A percentile compares a stretch with the other conserved stretches of the same genome.
phyloP scores from a whole-genome alignment of 1,140 invertebrate species.

The Drosophila ohnishii region DNA sequence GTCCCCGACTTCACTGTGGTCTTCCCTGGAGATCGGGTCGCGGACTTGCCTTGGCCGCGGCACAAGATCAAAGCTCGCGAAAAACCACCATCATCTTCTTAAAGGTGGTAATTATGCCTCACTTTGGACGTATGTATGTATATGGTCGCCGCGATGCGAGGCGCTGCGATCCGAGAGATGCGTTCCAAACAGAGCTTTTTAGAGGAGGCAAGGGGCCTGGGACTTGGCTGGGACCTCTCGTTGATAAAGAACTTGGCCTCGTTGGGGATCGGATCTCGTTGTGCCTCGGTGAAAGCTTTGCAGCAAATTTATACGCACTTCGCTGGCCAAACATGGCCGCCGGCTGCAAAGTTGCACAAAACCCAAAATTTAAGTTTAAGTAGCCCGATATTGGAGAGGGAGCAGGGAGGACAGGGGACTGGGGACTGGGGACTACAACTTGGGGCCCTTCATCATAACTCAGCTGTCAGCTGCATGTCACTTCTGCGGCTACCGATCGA shows the following conservation, averaged over 20 bases:
- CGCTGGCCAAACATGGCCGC: conserved; percentile 65
- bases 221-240: neutral
- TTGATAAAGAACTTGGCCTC: conserved; percentile 46
- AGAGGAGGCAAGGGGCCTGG: neutral
- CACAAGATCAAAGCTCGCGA: conserved; percentile 78
- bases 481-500: conserved; percentile 77
- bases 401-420: neutral
- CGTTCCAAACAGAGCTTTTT: conserved; percentile 27
- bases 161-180: conserved; percentile 27
- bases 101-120: conserved; percentile 82
- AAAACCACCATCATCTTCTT: conserved; percentile 82
- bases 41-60: conserved; percentile 53
- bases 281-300: conserved; percentile 69
- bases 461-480: conserved; percentile 82
- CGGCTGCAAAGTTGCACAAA: conserved; percentile 54
- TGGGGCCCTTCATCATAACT: conserved; percentile 68
- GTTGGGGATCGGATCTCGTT: conserved; percentile 48
- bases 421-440: conserved; percentile 1
- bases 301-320: conserved; percentile 78
- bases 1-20: conserved; percentile 43
- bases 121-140: conserved; percentile 53
- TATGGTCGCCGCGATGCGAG: conserved; percentile 35
- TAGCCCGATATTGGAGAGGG: conserved; percentile 44
- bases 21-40: conserved; percentile 35
- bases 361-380: conserved; percentile 72